Evolutionary conservation across 2,113 vertebrate genomes (phyloP).

Genomic region (Cariama cristata): DNA sequence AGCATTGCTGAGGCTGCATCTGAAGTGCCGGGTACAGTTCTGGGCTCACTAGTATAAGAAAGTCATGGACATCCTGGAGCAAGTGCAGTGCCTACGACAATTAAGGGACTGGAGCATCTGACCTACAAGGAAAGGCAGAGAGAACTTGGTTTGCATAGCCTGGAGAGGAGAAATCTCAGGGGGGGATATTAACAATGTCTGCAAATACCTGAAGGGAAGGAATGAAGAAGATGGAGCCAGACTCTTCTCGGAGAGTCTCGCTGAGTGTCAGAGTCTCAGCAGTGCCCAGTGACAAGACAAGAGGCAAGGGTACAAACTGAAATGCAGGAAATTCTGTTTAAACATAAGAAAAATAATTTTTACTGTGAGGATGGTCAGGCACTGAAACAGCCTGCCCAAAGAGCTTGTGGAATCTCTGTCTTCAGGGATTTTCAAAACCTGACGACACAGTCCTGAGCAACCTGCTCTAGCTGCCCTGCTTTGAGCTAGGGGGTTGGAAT

Average conservation of each 20-base stretch:
- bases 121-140: background rate
- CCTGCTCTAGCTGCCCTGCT: background rate
- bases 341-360: background rate
- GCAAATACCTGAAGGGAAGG: background rate
- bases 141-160: background rate
- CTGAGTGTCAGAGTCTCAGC: background rate
- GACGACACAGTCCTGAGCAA: background rate
- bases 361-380: background rate
- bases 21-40: rapidly evolving
- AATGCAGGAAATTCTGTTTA: background rate
- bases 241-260: background rate
- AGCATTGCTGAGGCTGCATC: background rate
- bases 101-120: background rate
- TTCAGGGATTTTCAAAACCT: background rate
- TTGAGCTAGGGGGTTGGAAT: background rate
- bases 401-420: background rate
- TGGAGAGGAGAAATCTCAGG: background rate
- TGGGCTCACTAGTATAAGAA: background rate
- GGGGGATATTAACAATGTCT: background rate
- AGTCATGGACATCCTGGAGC: background rate
- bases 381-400: background rate
- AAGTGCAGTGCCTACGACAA: rapidly evolving
- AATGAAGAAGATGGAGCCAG: background rate
- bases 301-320: background rate
- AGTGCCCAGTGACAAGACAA: background rate